Evolutionary conservation across 1,140 invertebrate genomes (phyloP), one percentile per base, ranked within the genome.

Genomic region (Lerema accius): DNA sequence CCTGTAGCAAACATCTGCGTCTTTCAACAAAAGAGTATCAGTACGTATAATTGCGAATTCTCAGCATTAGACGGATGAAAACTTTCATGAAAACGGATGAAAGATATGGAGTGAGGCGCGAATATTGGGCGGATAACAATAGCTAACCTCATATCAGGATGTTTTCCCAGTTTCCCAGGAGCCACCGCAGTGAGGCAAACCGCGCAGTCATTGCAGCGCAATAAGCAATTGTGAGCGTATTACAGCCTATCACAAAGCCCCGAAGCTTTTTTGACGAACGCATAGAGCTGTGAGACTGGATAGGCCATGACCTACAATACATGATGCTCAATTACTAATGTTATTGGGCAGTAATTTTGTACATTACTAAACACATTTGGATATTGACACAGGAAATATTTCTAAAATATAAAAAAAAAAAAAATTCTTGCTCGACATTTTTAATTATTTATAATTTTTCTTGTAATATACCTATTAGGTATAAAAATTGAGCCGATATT

Each of bases 161-260:
- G 69, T 65, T 76, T 71, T 70, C 60, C 63, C 58, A 69, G 60
- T 73, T 69, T 74, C 70, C 66, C 70, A 55, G 53, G 71, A 75
- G 69, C 69, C 68, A 65, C 76, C 72, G 73, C 68, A 70, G 64
- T 65, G 69, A 60, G 68, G 50, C 73, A 80, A 87, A 86, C 83
- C 84, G 87, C 87, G 76, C 56, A 76, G 87, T 90, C 87, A 90
- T 82, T 82, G 81, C 84, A 76, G 67, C 81, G 87, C 87, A 90
- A 90, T 90, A 90, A 90, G 84, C 84, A 86, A 90, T 90, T 90
- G 87, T 90, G 79, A 83, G 72, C 76, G 84, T 87, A 89, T 87
- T 87, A 89, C 86, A 76, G 82, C 78, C 78, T 81, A 80, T 79
- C 85, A 88, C 85, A 90, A 90, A 88, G 85, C 80, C 74, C 65